These are phyloP conservation scores for Tetranychus urticae DNA, from an alignment of 1,140 invertebrate genomes.

Conservation along the genomic window DNA sequence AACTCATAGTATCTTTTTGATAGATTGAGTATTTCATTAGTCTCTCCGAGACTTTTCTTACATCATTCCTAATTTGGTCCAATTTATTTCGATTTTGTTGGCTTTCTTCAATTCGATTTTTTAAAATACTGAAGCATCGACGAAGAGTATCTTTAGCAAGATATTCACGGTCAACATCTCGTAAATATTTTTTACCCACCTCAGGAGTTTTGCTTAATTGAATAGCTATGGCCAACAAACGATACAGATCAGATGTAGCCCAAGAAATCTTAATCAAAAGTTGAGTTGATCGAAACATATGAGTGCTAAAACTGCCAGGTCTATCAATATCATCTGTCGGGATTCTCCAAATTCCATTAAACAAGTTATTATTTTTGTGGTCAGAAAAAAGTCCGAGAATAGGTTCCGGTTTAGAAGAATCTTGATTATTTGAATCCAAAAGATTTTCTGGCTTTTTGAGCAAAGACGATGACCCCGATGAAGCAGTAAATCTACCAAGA, in stretches of 20 bases:
- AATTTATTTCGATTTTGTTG: not conserved
- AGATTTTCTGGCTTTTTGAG: not conserved
- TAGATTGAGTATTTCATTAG: not conserved
- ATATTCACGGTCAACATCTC: constrained; percentile 11
- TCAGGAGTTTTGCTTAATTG: constrained; percentile 55
- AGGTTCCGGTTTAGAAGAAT: constrained; percentile 10
- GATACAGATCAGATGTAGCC: constrained; percentile 48
- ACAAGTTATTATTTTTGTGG: constrained; percentile 59
- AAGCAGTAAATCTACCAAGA: constrained; percentile 23
- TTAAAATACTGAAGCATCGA: not conserved
- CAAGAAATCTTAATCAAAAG: constrained; percentile 54
- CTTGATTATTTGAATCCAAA: not conserved
- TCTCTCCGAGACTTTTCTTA: not conserved
- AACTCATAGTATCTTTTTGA: not conserved
- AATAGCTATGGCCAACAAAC: constrained; percentile 42
- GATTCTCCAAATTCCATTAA: constrained; percentile 79
- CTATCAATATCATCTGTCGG: constrained; percentile 68
- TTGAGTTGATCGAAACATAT: constrained; percentile 59
- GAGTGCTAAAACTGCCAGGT: constrained; percentile 65
- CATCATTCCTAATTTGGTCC: not conserved
- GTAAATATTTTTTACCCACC: constrained; percentile 32
- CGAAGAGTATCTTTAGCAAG: constrained; percentile 6
- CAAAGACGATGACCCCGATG: constrained; percentile 20
- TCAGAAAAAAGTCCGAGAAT: constrained; percentile 54
- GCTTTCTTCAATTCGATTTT: not conserved